Conservation (phyloP, 2,113 vertebrate genomes). For the Synodontis membranacea region DNA sequence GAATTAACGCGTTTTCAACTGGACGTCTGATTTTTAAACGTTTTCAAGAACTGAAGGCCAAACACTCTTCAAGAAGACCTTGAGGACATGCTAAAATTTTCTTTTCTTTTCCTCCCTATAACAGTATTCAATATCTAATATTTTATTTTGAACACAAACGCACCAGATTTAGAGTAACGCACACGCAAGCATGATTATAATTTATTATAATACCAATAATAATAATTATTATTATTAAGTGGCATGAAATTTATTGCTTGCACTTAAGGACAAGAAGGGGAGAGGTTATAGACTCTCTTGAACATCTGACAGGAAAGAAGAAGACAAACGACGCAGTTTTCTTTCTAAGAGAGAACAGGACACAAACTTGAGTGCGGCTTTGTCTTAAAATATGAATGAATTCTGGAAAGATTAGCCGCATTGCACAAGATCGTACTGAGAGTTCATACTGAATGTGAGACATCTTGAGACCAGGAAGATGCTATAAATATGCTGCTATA, state of each 20-base stretch:
- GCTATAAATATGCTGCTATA: constrained; percentile 27
- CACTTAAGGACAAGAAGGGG: not conserved
- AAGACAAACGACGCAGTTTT: not conserved
- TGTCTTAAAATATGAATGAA: not conserved
- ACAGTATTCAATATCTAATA: not conserved
- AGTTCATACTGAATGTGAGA: constrained; percentile 7
- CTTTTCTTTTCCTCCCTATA: not conserved
- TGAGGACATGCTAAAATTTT: not conserved
- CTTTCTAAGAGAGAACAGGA: not conserved
- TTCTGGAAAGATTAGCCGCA: not conserved
- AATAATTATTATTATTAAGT: not conserved
- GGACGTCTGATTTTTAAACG: constrained; percentile 5
- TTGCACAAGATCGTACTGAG: not conserved
- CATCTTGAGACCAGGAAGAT: constrained; percentile 27
- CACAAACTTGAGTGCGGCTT: not conserved
- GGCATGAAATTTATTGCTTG: no score
- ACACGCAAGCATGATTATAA: not conserved
- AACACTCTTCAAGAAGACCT: not conserved
- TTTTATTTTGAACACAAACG: not conserved
- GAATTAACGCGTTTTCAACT: constrained; percentile 71
- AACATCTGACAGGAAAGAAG: constrained; percentile 5
- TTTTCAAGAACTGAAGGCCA: not conserved
- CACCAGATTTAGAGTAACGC: not conserved
- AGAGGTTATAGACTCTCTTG: not conserved
- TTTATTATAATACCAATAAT: not conserved